Evolutionary conservation across 2,113 vertebrate species (phyloP).

Genomic region (Grammomys dolichurus): DNA sequence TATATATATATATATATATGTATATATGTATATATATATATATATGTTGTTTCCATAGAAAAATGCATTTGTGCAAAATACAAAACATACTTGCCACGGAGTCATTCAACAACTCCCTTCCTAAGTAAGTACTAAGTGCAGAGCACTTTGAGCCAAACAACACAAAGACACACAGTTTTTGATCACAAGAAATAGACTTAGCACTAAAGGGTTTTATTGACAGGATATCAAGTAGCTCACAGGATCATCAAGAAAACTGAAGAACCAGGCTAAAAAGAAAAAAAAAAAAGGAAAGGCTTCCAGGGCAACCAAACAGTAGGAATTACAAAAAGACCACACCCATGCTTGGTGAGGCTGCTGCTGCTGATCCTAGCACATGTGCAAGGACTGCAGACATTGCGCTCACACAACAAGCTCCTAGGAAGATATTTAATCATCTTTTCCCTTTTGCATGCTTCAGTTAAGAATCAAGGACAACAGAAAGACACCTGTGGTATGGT

Average conservation of each 20-base stretch:
- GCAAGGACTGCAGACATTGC: neutral
- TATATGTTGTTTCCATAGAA: slow-evolving; percentile 4
- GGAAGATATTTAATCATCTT: neutral
- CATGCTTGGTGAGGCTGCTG: neutral
- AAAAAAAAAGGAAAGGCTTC: neutral
- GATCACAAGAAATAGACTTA: slow-evolving; percentile 55
- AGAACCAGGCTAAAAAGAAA: neutral
- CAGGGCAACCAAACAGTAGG: neutral
- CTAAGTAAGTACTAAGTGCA: slow-evolving; percentile 5
- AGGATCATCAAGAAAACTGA: slow-evolving; percentile 57
- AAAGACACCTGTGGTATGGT: too few species aligned
- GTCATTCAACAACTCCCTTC: slow-evolving; percentile 2
- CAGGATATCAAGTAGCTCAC: slow-evolving; percentile 37
- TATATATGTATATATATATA: too few species aligned
- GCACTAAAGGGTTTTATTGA: slow-evolving; percentile 55
- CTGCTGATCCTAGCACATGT: neutral
- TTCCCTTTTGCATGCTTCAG: neutral
- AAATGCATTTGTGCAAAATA: neutral
- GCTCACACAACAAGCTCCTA: neutral
- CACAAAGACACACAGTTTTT: slow-evolving; percentile 39
- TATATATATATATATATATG: too few species aligned
- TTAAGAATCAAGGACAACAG: neutral
- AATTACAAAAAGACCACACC: neutral
- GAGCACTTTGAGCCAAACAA: slow-evolving; percentile 52
- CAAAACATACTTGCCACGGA: slow-evolving; percentile 32